Conservation (phyloP, 2,113 vertebrate genomes). For the Hippocampus mohnikei region DNA sequence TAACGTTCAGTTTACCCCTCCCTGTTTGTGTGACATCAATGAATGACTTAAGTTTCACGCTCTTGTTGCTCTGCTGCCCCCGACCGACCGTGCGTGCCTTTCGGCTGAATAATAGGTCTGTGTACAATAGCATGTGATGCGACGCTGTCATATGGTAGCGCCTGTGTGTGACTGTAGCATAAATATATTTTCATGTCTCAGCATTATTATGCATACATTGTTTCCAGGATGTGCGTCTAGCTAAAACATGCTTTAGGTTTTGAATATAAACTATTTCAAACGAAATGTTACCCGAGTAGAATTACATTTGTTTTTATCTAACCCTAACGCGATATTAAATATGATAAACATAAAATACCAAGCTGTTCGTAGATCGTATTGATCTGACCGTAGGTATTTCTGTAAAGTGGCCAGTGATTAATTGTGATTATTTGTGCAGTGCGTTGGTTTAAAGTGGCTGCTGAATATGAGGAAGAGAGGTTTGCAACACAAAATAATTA, state of each 20-base stretch:
- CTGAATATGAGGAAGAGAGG: background rate
- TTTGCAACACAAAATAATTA: background rate
- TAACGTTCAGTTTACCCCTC: conserved; percentile 53
- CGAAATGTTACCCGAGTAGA: background rate
- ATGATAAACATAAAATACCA: background rate
- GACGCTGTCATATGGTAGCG: conserved; percentile 1
- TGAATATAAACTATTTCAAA: background rate
- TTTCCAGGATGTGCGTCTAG: background rate
- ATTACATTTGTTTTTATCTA: background rate
- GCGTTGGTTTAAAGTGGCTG: background rate
- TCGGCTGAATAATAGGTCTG: conserved; percentile 21
- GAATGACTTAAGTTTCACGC: conserved; percentile 43
- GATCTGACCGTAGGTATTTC: too few species aligned
- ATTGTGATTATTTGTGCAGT: background rate
- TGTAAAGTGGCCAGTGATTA: too few species aligned
- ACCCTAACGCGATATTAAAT: background rate
- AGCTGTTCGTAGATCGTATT: too few species aligned
- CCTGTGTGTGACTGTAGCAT: background rate
- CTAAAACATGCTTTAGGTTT: background rate
- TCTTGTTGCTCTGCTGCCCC: conserved; percentile 23
- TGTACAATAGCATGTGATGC: conserved; percentile 7
- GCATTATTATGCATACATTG: conserved; percentile 3
- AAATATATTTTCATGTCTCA: background rate
- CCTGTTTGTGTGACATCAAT: conserved; percentile 62
- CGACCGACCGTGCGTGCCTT: conserved; percentile 11